Base-by-base conservation (phyloP, 2,888 invertebrate genomes). In the Pseudoips prasinana region DNA sequence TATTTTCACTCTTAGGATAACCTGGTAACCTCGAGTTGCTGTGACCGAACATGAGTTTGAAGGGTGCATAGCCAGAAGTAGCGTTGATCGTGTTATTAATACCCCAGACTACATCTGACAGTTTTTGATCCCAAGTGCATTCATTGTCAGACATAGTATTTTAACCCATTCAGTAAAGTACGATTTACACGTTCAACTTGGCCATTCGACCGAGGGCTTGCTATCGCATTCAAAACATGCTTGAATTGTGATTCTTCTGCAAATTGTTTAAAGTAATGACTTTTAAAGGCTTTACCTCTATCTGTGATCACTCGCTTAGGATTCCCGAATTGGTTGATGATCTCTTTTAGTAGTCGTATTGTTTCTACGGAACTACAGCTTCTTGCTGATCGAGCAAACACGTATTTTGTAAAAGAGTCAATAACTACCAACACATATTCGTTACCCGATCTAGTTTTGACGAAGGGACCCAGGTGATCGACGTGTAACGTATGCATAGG, bases 401-500 rank as follows among this genome's bases (percentile, higher is more conserved):
- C 42, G 39, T 46, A 50, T 27, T 51, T 53, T 4, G 49, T 40
- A 30, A 53, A 53, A 8, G 49, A 14, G 22, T 57, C 53, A 8
- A 46, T 51, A 6, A 42, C 17, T 0, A 49, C 49, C 0, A 54
- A 25, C 0, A 57, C 8, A 19, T 57, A 58, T 0, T 10, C 3
- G 25, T 52, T 39, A 0, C 52, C 44, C 7, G 28, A 39, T 6
- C 32, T 17, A 1, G 41, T 46, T 32, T 47, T 52, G 2, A 25
- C 14, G 25, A 58, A 58, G 1, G 52, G 56, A 1, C 53, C 58
- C 22, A 58, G 22, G 23, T 58, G 55, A 8, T 58, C 58, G 1
- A 30, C 28, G 11, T 58, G 53, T n/a, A 58, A 3, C 0, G 46
- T 52, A n/a, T 50, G 44, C 46, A 55, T 46, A 1, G 53, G 51